Percentiles rank a stretch among this genome's conserved stretches.
phyloP scores from a whole-genome alignment of 1,140 invertebrate genomes.

The Drosophila malerkotliana region DNA sequence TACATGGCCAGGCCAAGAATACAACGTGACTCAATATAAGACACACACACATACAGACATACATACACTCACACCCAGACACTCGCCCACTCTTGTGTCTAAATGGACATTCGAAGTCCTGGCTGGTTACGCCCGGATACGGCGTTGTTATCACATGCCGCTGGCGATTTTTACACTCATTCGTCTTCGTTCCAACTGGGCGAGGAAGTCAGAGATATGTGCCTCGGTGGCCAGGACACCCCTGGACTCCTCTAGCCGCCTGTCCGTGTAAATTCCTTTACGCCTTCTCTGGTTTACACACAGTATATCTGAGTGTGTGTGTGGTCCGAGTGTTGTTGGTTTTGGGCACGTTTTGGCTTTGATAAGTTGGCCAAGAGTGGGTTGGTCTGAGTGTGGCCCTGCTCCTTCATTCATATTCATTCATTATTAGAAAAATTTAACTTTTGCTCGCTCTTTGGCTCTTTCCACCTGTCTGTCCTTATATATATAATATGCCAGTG shows the following conservation, averaged over 20 bases:
- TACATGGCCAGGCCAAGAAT: slow-evolving; percentile 79
- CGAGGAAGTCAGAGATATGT: slow-evolving; percentile 64
- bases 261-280: slow-evolving; percentile 72
- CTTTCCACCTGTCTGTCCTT: slow-evolving; percentile 24
- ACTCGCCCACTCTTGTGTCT: slow-evolving; percentile 28
- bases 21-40: slow-evolving; percentile 76
- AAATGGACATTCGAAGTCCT: slow-evolving; percentile 81
- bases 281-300: slow-evolving; percentile 1
- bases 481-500: background rate
- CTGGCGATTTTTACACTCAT: slow-evolving; percentile 79
- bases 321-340: slow-evolving; percentile 56
- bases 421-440: slow-evolving; percentile 82
- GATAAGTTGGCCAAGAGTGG: slow-evolving; percentile 65
- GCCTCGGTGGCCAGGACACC: slow-evolving; percentile 10
- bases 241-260: slow-evolving; percentile 4
- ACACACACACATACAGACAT: slow-evolving; percentile 31
- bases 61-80: slow-evolving; percentile 8
- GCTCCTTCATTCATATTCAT: slow-evolving; percentile 78
- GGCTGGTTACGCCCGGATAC: slow-evolving; percentile 48
- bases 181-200: slow-evolving; percentile 81
- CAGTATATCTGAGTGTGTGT: slow-evolving; percentile 35
- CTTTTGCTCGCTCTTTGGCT: slow-evolving; percentile 43
- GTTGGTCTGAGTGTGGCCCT: slow-evolving; percentile 29
- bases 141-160: slow-evolving; percentile 79
- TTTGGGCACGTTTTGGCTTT: slow-evolving; percentile 81